These are phyloP conservation scores for Bemisia tabaci DNA, from an alignment of 1,140 invertebrate species.

Conservation along the genomic window DNA sequence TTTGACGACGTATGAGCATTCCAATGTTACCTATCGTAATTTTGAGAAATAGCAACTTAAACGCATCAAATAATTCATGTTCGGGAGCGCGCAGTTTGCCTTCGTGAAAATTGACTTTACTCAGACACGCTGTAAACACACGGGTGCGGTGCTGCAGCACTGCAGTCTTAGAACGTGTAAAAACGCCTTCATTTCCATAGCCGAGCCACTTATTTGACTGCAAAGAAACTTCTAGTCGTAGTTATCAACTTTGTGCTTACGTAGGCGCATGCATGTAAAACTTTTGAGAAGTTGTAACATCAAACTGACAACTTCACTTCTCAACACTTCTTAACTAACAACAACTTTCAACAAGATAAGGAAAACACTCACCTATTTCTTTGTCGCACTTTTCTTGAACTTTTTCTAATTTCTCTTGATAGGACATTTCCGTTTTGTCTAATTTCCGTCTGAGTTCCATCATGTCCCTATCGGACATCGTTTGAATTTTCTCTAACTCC, in stretches of 20 bases:
- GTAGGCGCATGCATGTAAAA: background rate
- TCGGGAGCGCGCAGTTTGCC: no score
- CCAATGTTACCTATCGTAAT: no score
- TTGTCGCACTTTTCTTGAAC: constrained; percentile 38
- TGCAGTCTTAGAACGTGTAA: no score
- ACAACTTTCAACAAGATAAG: no score
- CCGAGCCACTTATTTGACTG: constrained; percentile 30
- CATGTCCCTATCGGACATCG: constrained; percentile 37
- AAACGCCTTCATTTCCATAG: no score
- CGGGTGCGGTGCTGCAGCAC: no score
- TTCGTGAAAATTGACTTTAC: no score
- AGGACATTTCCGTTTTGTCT: constrained; percentile 38
- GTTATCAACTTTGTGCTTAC: constrained; percentile 22
- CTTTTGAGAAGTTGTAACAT: background rate
- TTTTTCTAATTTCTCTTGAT: constrained; percentile 41
- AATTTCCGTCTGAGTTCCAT: constrained; percentile 39
- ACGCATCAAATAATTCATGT: no score
- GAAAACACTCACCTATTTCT: constrained; percentile 43
- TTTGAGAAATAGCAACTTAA: no score
- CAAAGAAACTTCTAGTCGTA: constrained; percentile 29
- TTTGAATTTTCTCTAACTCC: constrained; percentile 38
- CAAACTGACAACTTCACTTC: background rate
- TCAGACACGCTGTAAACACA: no score
- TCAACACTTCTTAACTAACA: background rate
- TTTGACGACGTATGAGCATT: no score